These are phyloP conservation scores for Caenorhabditis afra DNA, from an alignment of 2,888 invertebrate species.

Conservation along the genomic window DNA sequence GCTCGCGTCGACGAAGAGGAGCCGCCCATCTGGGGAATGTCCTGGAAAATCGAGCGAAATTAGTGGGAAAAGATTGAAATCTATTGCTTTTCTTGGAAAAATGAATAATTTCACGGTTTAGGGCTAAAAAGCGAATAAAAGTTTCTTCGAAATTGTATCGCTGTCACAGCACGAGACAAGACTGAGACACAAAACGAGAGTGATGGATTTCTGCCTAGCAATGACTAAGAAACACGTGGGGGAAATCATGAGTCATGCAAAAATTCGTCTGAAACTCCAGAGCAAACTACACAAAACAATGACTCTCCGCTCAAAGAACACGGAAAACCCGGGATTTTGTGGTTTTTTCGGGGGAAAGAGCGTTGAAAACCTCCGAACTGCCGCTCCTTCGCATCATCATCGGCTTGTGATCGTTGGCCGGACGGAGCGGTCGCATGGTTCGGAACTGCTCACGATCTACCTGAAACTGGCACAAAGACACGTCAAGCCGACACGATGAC, in stretches of 20 bases:
- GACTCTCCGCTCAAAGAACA: too few species aligned
- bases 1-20: slow-evolving; percentile 16
- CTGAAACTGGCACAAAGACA: slow-evolving; percentile 26
- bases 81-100: neutral
- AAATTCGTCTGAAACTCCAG: too few species aligned
- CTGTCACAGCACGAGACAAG: too few species aligned
- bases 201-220: too few species aligned
- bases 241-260: too few species aligned
- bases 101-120: neutral
- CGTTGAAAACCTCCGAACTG: slow-evolving; percentile 62
- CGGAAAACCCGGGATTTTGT: slow-evolving; percentile 5
- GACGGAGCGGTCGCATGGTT: slow-evolving; percentile 62
- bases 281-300: neutral
- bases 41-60: slow-evolving; percentile 19
- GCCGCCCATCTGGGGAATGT: slow-evolving; percentile 35
- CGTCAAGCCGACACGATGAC: neutral
- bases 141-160: too few species aligned
- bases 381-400: slow-evolving; percentile 57
- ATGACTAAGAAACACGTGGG: neutral
- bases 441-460: slow-evolving; percentile 58
- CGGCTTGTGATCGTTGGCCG: slow-evolving; percentile 40
- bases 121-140: too few species aligned
- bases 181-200: too few species aligned
- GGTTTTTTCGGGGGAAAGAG: too few species aligned
- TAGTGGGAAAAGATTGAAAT: neutral